phyloP scores from a whole-genome alignment of 2,888 invertebrate genomes.

The Agonopterix heracliana region DNA sequence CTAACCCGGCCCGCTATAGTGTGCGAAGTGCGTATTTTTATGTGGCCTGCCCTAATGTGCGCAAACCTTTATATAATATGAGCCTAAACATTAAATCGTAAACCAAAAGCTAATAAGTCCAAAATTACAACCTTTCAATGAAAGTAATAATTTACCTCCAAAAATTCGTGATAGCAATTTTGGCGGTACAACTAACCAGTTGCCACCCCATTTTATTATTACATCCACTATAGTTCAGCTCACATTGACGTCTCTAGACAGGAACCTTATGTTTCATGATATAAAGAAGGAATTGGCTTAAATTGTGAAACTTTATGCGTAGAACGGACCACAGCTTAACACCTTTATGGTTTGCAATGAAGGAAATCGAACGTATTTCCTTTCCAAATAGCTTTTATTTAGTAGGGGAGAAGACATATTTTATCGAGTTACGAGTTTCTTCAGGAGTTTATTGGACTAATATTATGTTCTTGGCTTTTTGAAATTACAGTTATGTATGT shows the following conservation, averaged over 20 bases:
- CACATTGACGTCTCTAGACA: no score
- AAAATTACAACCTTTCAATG: neutral
- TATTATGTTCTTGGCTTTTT: neutral
- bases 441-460: conserved; percentile 3
- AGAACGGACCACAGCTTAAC: conserved; percentile 17
- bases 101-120: no score
- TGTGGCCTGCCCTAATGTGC: no score
- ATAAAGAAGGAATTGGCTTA: no score
- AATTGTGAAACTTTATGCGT: no score
- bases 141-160: neutral
- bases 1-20: no score
- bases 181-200: neutral
- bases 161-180: neutral
- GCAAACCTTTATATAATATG: no score
- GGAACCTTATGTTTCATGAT: no score
- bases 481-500: no score
- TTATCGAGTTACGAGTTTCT: conserved; percentile 3
- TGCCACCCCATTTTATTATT: conserved; percentile 25
- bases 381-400: conserved; percentile 32
- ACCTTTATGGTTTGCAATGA: conserved; percentile 39
- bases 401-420: conserved; percentile 12
- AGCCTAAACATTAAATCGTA: no score
- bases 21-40: no score
- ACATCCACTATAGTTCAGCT: conserved; percentile 19
- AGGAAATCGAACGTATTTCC: conserved; percentile 50